phyloP scores from a whole-genome alignment of 2,888 invertebrate genomes.

The Aquatica leii region DNA sequence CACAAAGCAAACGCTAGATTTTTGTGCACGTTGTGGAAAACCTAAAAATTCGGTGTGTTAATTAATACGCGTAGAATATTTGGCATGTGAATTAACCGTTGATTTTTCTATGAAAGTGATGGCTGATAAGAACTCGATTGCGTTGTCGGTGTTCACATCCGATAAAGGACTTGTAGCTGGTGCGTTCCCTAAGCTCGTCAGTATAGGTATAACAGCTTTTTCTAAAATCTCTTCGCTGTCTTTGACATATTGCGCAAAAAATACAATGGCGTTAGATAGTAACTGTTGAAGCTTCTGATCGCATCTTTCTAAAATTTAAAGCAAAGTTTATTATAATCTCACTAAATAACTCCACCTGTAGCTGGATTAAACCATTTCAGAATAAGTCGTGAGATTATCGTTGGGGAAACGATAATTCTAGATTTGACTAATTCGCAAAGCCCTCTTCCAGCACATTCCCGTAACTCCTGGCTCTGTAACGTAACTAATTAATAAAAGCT shows the following conservation, averaged over 20 bases:
- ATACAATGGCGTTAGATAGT: constrained; percentile 19
- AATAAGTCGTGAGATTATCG: constrained; percentile 20
- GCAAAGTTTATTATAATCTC: too few relatives aligned
- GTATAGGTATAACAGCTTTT: constrained; percentile 26
- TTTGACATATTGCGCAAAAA: constrained; percentile 15
- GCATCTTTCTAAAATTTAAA: constrained; percentile 27
- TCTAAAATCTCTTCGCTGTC: constrained; percentile 26
- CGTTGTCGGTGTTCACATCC: constrained; percentile 29
- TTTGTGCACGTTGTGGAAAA: constrained; percentile 30
- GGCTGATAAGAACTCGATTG: constrained; percentile 29
- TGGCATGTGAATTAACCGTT: too few relatives aligned
- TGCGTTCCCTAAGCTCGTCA: constrained; percentile 27
- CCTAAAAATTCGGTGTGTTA: too few relatives aligned
- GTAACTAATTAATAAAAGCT: constrained; percentile 1
- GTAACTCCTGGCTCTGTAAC: constrained; percentile 20
- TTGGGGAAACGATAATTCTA: constrained; percentile 20
- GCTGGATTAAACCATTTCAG: constrained; percentile 31
- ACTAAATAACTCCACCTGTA: constrained; percentile 17
- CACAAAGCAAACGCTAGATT: constrained; percentile 35
- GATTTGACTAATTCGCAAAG: constrained; percentile 23
- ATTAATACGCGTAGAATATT: too few relatives aligned
- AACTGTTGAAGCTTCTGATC: constrained; percentile 28
- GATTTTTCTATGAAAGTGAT: constrained; percentile 19
- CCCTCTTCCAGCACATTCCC: constrained; percentile 14
- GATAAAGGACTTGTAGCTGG: constrained; percentile 30